Conservation (phyloP, 2,888 invertebrate species). For the Ectemnius continuus region DNA sequence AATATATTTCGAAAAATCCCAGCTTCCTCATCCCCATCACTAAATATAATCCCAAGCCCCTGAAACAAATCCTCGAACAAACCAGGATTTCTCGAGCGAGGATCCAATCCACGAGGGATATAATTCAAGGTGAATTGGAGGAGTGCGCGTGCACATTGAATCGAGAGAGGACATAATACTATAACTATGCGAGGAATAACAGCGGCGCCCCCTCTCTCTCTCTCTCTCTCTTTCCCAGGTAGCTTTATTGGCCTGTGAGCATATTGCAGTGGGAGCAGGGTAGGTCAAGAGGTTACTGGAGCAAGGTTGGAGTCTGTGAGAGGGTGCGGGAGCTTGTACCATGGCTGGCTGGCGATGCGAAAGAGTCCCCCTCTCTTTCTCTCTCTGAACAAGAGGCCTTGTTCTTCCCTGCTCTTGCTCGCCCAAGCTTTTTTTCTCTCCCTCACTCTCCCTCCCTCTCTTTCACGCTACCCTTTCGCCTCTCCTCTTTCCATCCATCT, state of each 20-base stretch:
- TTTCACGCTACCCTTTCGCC: not conserved
- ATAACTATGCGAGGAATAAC: no score
- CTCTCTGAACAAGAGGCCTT: not conserved
- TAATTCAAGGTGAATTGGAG: constrained; percentile 12
- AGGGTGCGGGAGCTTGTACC: constrained; percentile 36
- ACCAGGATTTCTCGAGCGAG: no score
- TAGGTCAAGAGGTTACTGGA: constrained; percentile 65
- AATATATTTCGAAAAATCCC: no score
- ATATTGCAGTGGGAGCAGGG: constrained; percentile 49
- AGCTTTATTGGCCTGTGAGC: constrained; percentile 48
- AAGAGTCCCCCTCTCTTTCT: not conserved
- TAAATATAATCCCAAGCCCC: no score
- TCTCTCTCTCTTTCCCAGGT: not conserved
- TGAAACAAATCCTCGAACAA: no score
- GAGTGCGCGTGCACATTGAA: no score
- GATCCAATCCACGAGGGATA: not conserved
- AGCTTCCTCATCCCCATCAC: no score
- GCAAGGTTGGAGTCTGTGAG: constrained; percentile 56
- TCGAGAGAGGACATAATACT: no score
- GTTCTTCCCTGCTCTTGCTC: not conserved
- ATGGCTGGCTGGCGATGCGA: no score
- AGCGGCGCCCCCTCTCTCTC: no score
- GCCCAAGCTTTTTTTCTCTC: constrained; percentile 30
- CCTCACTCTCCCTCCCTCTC: constrained; percentile 17
- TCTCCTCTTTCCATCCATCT: constrained; percentile 7